Percentiles rank a stretch among this genome's conserved stretches.
Conservation (phyloP, 2,888 invertebrate species). For the Chalcosyrphus nemorum region DNA sequence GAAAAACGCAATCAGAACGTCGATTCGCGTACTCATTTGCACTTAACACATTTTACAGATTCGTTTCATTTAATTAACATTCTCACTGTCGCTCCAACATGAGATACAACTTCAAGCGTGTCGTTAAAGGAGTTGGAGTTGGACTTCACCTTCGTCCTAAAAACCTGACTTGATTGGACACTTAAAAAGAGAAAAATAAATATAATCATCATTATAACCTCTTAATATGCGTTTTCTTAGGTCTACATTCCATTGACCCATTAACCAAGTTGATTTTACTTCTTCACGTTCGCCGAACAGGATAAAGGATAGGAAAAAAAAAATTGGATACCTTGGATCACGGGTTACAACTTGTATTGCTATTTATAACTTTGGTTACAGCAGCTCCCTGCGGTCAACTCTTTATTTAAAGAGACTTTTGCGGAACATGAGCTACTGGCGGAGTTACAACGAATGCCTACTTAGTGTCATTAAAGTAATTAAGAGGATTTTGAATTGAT, state of each 20-base stretch:
- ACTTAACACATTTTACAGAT: neutral
- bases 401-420: neutral
- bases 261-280: neutral
- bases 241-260: conserved; percentile 14
- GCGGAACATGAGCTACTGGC: neutral
- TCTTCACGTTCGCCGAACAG: neutral
- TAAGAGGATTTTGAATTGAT: neutral
- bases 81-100: neutral
- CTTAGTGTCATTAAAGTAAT: neutral
- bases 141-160: neutral
- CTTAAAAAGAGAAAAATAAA: neutral
- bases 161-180: neutral
- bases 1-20: neutral
- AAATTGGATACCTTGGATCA: neutral
- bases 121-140: neutral
- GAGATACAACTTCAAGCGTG: neutral
- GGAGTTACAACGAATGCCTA: neutral
- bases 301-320: neutral
- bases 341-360: neutral
- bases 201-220: neutral
- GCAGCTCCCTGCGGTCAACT: neutral
- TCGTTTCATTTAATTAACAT: conserved; percentile 6
- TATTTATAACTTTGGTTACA: neutral
- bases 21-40: neutral
- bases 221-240: neutral